phyloP scores from a whole-genome alignment of 2,113 vertebrate genomes.

The Jacana jacana region DNA sequence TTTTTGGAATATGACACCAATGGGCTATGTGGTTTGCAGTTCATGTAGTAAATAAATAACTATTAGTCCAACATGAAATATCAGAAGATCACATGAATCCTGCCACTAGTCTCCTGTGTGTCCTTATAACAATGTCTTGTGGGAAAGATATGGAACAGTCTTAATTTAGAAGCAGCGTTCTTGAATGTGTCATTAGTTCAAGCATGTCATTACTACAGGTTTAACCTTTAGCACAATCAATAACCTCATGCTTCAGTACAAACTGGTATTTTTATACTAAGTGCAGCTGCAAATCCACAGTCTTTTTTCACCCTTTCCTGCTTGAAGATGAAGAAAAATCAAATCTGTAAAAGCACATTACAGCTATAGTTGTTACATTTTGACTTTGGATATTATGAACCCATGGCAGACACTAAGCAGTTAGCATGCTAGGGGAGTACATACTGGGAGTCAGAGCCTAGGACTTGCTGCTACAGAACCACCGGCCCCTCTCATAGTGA shows the following conservation, averaged over 20 bases:
- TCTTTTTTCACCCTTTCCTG: not conserved
- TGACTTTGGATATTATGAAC: not conserved
- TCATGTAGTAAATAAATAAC: not conserved
- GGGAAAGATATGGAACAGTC: not conserved
- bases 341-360: not conserved
- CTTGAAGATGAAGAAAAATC: not conserved
- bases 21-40: not conserved
- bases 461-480: not conserved
- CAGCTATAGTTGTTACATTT: not conserved
- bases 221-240: constrained; percentile 26
- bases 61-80: not conserved
- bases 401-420: not conserved
- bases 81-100: not conserved
- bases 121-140: not conserved
- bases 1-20: not conserved
- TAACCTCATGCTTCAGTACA: not conserved
- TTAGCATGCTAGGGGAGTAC: not conserved
- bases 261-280: not conserved
- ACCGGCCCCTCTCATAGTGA: not conserved
- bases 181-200: not conserved
- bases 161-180: not conserved
- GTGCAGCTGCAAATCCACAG: not conserved
- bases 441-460: not conserved
- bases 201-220: not conserved
- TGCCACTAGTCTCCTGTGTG: not conserved